Conservation (phyloP, 1,140 invertebrate genomes). For the Augochlora pura region DNA sequence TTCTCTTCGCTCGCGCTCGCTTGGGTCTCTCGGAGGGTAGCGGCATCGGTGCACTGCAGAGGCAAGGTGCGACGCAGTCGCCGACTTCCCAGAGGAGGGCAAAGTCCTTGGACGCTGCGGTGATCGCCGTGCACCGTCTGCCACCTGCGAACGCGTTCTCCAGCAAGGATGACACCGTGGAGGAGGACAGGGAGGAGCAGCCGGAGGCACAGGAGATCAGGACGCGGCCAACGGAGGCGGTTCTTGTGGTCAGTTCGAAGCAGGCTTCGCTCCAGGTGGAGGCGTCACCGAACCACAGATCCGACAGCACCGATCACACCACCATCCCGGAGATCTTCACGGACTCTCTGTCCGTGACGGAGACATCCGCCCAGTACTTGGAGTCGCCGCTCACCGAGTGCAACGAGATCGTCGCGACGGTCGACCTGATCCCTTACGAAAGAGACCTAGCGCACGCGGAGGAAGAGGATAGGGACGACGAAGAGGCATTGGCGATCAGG, state of each 20-base stretch:
- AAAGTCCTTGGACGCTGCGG: conserved; percentile 90
- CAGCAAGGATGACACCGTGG: conserved; percentile 92
- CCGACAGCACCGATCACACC: conserved; percentile 74
- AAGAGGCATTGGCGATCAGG: conserved; percentile 26
- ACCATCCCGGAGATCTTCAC: conserved; percentile 74
- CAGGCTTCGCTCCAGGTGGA: conserved; percentile 61
- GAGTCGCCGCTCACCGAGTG: conserved; percentile 76
- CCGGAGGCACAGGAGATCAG: background rate
- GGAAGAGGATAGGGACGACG: conserved; percentile 14
- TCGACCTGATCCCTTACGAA: conserved; percentile 74
- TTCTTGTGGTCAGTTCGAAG: conserved; percentile 26
- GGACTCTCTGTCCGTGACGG: conserved; percentile 76
- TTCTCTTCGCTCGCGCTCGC: conserved; percentile 88
- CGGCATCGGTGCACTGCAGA: conserved; percentile 85
- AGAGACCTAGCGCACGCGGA: conserved; percentile 47
- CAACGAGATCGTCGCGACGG: conserved; percentile 70
- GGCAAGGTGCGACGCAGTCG: conserved; percentile 87
- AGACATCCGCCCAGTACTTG: conserved; percentile 74
- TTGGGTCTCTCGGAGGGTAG: conserved; percentile 91
- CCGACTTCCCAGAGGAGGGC: conserved; percentile 87
- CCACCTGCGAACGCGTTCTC: conserved; percentile 92
- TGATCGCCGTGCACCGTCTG: conserved; percentile 88
- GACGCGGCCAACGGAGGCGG: background rate
- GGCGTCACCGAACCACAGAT: conserved; percentile 70
- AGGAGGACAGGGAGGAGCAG: conserved; percentile 85